Conservation (phyloP, 1,140 invertebrate genomes). For the Amyelois transitella region DNA sequence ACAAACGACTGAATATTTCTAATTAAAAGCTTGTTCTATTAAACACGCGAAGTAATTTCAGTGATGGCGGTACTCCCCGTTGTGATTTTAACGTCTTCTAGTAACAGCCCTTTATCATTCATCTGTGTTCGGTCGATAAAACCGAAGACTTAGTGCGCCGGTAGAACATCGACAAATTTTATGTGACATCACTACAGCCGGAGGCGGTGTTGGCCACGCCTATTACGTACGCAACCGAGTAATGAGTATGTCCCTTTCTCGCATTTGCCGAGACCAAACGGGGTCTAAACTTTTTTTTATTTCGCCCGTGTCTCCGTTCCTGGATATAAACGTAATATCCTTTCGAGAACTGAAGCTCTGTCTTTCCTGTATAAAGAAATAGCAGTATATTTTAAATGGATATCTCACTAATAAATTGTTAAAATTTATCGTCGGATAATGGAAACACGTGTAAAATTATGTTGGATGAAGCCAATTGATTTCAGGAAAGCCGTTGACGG, state of each 20-base stretch:
- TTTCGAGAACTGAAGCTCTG: too few species aligned
- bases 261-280: background rate
- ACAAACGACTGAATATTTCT: slow-evolving; percentile 40
- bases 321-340: too few species aligned
- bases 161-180: slow-evolving; percentile 43
- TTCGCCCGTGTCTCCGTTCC: background rate
- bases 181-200: slow-evolving; percentile 39
- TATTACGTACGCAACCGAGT: slow-evolving; percentile 25
- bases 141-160: slow-evolving; percentile 19
- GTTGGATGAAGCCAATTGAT: slow-evolving; percentile 5
- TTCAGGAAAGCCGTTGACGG: slow-evolving; percentile 18
- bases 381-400: background rate
- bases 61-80: slow-evolving; percentile 37
- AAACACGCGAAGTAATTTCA: slow-evolving; percentile 28
- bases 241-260: slow-evolving; percentile 38
- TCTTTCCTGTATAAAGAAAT: background rate
- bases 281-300: background rate
- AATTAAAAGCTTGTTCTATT: slow-evolving; percentile 55
- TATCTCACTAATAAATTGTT: background rate
- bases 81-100: slow-evolving; percentile 30
- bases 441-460: background rate
- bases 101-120: slow-evolving; percentile 20
- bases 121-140: slow-evolving; percentile 33
- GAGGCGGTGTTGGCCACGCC: slow-evolving; percentile 33
- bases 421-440: slow-evolving; percentile 2